Evolutionary conservation across 1,140 invertebrate species (phyloP).

Genomic region (Scylla paramamosain): DNA sequence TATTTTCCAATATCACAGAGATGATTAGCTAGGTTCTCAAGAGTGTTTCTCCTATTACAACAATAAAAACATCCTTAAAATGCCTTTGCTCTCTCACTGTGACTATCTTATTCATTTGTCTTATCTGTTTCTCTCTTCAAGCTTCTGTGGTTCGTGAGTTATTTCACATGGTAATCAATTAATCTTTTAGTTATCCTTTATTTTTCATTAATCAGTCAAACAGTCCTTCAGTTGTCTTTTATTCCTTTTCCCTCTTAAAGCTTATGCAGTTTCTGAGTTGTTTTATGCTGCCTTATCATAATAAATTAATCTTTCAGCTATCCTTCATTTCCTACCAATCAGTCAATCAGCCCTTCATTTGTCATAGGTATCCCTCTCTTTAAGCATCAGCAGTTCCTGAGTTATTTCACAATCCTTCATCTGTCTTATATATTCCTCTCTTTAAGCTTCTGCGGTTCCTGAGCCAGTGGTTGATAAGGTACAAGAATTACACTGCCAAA

Average conservation of each 20-base stretch:
- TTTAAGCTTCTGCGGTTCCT: conserved; percentile 41
- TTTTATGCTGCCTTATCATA: too few species aligned
- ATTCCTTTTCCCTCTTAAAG: not conserved
- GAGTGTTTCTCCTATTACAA: too few species aligned
- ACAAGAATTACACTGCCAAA: not conserved
- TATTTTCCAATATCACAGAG: too few species aligned
- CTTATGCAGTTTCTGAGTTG: too few species aligned
- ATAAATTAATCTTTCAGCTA: too few species aligned
- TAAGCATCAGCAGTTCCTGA: too few species aligned
- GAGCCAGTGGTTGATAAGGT: not conserved
- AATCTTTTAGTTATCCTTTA: not conserved
- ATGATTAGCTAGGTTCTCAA: too few species aligned
- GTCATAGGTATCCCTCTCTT: too few species aligned
- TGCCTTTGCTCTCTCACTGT: not conserved
- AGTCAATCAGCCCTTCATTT: too few species aligned
- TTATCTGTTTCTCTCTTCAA: not conserved
- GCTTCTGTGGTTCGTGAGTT: not conserved
- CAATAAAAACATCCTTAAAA: not conserved
- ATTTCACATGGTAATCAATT: not conserved
- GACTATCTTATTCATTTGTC: not conserved
- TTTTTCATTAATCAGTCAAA: not conserved
- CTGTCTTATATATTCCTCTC: too few species aligned
- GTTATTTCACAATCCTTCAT: too few species aligned
- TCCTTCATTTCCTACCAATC: not conserved
- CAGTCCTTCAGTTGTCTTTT: not conserved